Evolutionary conservation across 2,113 vertebrate species (phyloP).

Genomic region (Macquaria ambigua): DNA sequence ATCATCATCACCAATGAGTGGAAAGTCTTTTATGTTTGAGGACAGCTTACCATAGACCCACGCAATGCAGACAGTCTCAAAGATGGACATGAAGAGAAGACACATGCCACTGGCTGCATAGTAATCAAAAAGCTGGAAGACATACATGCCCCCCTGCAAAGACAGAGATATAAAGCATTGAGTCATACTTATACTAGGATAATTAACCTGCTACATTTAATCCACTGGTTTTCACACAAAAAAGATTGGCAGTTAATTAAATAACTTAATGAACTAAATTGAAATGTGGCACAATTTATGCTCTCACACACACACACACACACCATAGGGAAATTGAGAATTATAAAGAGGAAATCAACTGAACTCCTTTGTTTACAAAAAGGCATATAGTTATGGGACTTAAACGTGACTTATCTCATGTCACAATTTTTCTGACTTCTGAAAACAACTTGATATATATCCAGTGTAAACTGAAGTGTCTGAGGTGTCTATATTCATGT

Average conservation of each 20-base stretch:
- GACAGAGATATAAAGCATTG: conserved; percentile 16
- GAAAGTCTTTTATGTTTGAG: background rate
- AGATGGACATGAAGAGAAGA: conserved; percentile 94
- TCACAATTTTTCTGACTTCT: background rate
- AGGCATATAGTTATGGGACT: too few species aligned
- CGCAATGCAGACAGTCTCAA: conserved; percentile 92
- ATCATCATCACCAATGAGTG: background rate
- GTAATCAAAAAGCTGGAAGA: conserved; percentile 96
- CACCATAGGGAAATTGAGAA: background rate
- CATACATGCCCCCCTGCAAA: conserved; percentile 93
- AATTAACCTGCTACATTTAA: background rate
- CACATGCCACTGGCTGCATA: conserved; percentile 97
- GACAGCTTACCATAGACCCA: conserved; percentile 93
- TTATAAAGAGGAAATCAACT: background rate
- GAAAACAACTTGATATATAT: too few species aligned
- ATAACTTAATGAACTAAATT: background rate
- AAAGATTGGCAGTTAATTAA: background rate
- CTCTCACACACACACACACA: background rate
- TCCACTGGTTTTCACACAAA: conserved; percentile 2
- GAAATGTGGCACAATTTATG: background rate
- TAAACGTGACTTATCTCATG: background rate
- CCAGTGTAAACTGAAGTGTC: too few species aligned
- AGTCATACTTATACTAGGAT: background rate
- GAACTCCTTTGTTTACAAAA: background rate
- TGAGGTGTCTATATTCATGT: too few species aligned